These are phyloP conservation scores for Lagocephalus sceleratus DNA, from an alignment of 2,797 vertebrate species.

Conservation along the genomic window DNA sequence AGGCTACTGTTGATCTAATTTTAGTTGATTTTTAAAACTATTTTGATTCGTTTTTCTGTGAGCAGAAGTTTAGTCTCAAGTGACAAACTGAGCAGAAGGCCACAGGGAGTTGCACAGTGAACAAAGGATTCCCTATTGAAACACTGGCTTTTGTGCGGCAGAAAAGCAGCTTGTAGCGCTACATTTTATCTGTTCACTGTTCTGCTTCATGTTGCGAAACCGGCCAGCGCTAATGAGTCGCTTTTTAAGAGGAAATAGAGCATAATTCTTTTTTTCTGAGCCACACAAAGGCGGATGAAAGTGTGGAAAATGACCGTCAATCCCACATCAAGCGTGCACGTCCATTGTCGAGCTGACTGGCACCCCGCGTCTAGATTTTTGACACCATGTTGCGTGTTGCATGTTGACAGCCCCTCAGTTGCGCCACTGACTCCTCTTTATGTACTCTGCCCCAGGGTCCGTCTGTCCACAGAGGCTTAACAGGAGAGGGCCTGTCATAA, in stretches of 20 bases:
- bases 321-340: slow-evolving; percentile 27
- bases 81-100: slow-evolving; percentile 58
- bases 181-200: slow-evolving; percentile 60
- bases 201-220: slow-evolving; percentile 69
- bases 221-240: slow-evolving; percentile 63
- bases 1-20: slow-evolving; percentile 12
- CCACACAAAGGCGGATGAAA: slow-evolving; percentile 21
- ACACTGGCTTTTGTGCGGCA: slow-evolving; percentile 53
- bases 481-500: slow-evolving; percentile 57
- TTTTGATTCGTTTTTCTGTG: slow-evolving; percentile 62
- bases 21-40: slow-evolving; percentile 36
- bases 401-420: slow-evolving; percentile 30
- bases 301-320: slow-evolving; percentile 35
- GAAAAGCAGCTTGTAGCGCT: slow-evolving; percentile 57
- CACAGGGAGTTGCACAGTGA: slow-evolving; percentile 58
- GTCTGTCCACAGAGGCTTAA: slow-evolving; percentile 52
- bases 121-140: slow-evolving; percentile 69
- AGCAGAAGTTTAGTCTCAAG: slow-evolving; percentile 65
- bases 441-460: slow-evolving; percentile 48
- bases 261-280: slow-evolving; percentile 48
- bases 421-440: slow-evolving; percentile 45
- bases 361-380: slow-evolving; percentile 24
- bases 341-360: slow-evolving; percentile 24
- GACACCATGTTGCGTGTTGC: slow-evolving; percentile 28
- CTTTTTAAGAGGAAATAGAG: slow-evolving; percentile 64